Evolutionary conservation across 2,888 invertebrate species (phyloP).

Genomic region (Troides helena): DNA sequence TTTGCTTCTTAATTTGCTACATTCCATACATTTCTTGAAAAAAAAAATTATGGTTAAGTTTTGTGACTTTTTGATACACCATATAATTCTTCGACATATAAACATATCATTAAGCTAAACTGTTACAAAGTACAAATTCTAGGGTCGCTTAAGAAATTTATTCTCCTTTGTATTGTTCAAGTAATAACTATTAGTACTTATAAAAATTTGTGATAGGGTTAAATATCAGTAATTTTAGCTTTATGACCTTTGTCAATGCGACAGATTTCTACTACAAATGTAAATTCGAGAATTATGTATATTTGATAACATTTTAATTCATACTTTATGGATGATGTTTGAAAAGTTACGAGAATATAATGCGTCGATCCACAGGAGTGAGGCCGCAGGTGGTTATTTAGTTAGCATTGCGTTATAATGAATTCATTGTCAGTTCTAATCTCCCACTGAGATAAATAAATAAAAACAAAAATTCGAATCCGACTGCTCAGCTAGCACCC

Average conservation of each 20-base stretch:
- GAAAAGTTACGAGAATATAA: conserved; percentile 2
- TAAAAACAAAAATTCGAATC: neutral
- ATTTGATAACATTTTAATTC: conserved; percentile 1
- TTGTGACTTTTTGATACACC: too few species aligned
- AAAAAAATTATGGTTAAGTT: too few species aligned
- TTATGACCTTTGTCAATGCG: neutral
- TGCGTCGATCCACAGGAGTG: conserved; percentile 5
- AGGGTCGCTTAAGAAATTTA: too few species aligned
- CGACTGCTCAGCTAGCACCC: too few species aligned
- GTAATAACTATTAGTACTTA: too few species aligned
- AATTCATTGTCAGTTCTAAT: conserved; percentile 6
- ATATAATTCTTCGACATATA: too few species aligned
- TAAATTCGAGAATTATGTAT: conserved; percentile 2
- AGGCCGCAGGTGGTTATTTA: conserved; percentile 15
- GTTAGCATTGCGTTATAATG: conserved; percentile 5
- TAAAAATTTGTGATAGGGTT: too few species aligned
- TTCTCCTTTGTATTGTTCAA: too few species aligned
- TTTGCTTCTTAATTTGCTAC: too few species aligned
- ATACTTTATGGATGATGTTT: conserved; percentile 10
- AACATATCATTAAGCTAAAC: too few species aligned
- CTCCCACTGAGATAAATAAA: conserved; percentile 11
- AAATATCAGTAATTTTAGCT: neutral
- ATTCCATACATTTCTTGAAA: too few species aligned
- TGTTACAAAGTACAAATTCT: too few species aligned
- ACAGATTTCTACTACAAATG: neutral